These are phyloP conservation scores for Drosophila ezoana DNA, from an alignment of 2,888 invertebrate species.

Conservation along the genomic window DNA sequence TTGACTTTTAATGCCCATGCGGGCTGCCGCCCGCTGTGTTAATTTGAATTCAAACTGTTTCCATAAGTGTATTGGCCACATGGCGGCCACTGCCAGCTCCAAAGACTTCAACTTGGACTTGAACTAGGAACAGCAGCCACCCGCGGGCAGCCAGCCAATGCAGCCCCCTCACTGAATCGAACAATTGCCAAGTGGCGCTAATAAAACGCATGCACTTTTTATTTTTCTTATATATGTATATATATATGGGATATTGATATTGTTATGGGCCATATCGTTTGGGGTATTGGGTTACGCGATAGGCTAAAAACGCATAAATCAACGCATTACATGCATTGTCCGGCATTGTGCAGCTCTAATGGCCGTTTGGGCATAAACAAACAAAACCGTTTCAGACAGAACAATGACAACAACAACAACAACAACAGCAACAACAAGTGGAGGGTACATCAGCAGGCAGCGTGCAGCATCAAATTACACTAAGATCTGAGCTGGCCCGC, in stretches of 20 bases:
- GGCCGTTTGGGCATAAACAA: constrained; percentile 61
- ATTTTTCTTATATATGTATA: constrained; percentile 13
- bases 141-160: constrained; percentile 24
- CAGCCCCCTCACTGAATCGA: neutral
- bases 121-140: constrained; percentile 18
- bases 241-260: constrained; percentile 25
- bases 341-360: constrained; percentile 40
- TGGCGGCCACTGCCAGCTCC: constrained; percentile 19
- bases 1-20: constrained; percentile 75
- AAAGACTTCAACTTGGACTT: constrained; percentile 15
- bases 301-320: constrained; percentile 63
- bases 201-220: constrained; percentile 52
- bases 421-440: constrained; percentile 11
- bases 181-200: constrained; percentile 77
- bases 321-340: constrained; percentile 48
- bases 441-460: constrained; percentile 22
- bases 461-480: constrained; percentile 69
- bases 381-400: constrained; percentile 65
- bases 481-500: constrained; percentile 48
- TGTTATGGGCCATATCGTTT: constrained; percentile 10
- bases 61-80: constrained; percentile 55
- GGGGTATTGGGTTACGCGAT: constrained; percentile 56
- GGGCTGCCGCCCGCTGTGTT: constrained; percentile 71
- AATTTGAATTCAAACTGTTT: constrained; percentile 82
- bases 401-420: constrained; percentile 30